Conservation (phyloP, 2,797 vertebrate species). For the Erethizon dorsatum region DNA sequence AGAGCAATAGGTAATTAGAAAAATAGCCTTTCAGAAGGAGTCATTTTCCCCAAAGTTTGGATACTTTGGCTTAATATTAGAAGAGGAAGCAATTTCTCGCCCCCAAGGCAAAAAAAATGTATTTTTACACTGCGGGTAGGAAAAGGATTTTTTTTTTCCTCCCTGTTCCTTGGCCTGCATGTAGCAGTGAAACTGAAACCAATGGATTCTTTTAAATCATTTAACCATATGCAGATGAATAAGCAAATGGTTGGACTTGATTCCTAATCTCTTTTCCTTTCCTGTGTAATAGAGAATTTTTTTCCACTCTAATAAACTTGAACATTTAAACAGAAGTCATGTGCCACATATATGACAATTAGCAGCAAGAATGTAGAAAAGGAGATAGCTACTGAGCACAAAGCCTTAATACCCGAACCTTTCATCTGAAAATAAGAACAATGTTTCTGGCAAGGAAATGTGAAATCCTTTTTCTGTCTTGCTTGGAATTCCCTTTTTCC, state of each 20-base stretch:
- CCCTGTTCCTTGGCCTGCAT: slow-evolving; percentile 55
- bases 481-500: not conserved
- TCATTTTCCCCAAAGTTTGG: not conserved
- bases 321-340: slow-evolving; percentile 74
- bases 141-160: slow-evolving; percentile 65
- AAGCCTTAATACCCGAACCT: slow-evolving; percentile 43
- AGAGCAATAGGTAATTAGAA: slow-evolving; percentile 52
- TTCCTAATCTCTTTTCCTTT: slow-evolving; percentile 82
- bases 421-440: slow-evolving; percentile 67
- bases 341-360: not conserved
- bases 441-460: slow-evolving; percentile 21
- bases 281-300: slow-evolving; percentile 65
- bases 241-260: slow-evolving; percentile 76
- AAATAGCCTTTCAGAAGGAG: slow-evolving; percentile 48
- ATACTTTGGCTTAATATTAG: slow-evolving; percentile 57
- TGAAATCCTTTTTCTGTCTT: slow-evolving; percentile 10
- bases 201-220: slow-evolving; percentile 70
- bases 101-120: slow-evolving; percentile 43
- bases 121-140: slow-evolving; percentile 53
- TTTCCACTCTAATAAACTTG: slow-evolving; percentile 81
- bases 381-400: not conserved
- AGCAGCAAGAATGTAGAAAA: slow-evolving; percentile 70
- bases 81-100: slow-evolving; percentile 58
- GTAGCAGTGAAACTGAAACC: slow-evolving; percentile 79
- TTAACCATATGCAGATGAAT: slow-evolving; percentile 79